Base-by-base conservation (phyloP, 1,140 invertebrate species). In the Nephotettix cincticeps region DNA sequence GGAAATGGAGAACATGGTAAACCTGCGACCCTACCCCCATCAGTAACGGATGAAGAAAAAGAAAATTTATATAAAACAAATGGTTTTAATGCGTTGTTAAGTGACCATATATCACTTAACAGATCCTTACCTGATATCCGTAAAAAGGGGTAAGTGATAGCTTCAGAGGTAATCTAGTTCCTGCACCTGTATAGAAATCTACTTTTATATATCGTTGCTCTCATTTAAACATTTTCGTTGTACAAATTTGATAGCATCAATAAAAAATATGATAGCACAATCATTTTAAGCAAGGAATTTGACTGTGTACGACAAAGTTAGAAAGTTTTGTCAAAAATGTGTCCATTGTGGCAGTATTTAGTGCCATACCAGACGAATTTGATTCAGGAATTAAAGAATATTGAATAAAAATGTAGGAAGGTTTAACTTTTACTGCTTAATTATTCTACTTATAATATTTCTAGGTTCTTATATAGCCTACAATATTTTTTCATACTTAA, bases 21-120 rank as follows among this genome's bases (percentile, higher is more conserved):
- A 68, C 82, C 89, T 2, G 88, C 89, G 1, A 81, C 81, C 64
- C 78, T 91, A 1, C 80, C 85, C 0, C 77, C 85, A 0, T 73
- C 77, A 1, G 75, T 82, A 27, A 84, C 86, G 29, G 81, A 36
- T 19, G 83, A 85, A 29, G 78, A 86, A 72, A 88, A 88, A 75
- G 78, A 84, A 40, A 78, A 80, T 21, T 75, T 93, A 0, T 94
- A 91, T 77, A 84, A 85, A 76, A 85, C 86, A 30, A 95, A 95
- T 79, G 93, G 93, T 14, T 95, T 94, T 75, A 93, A 94, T 81
- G 93, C 88, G 0, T 85, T 89, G 3, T 83, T 89, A n/a, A 93
- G 91, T 71, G 93, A 95, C 78, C 83, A 86, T 69, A 93, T 95
- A 64, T 88, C 91, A 0, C 65, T 94, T 2, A 89, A 94, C 79